These are phyloP conservation scores for Nasonovia ribisnigri DNA, from an alignment of 2,888 invertebrate genomes.

Conservation along the genomic window DNA sequence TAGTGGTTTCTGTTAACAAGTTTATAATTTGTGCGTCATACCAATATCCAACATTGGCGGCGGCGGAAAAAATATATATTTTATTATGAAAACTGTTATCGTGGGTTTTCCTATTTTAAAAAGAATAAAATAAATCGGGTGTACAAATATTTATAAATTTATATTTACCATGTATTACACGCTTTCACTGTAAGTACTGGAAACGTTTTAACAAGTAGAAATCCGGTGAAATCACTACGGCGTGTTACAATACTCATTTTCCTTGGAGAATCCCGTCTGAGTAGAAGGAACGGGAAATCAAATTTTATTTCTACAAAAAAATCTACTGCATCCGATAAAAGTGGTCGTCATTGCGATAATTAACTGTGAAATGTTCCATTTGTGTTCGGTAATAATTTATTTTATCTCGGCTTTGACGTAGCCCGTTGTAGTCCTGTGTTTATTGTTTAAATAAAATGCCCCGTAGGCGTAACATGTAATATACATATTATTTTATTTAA, in stretches of 20 bases:
- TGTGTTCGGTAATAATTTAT: slow-evolving; percentile 14
- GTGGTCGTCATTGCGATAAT: not conserved
- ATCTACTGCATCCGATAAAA: not conserved
- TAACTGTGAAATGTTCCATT: slow-evolving; percentile 5
- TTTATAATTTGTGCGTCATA: not conserved
- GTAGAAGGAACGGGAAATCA: slow-evolving; percentile 35
- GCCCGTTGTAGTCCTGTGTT: not conserved
- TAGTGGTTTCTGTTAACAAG: not conserved
- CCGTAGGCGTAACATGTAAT: not conserved
- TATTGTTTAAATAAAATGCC: slow-evolving; percentile 1
- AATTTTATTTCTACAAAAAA: not conserved
- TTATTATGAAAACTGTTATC: not conserved
- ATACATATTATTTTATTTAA: slow-evolving; percentile 1
- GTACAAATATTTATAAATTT: slow-evolving; percentile 34
- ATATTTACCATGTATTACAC: slow-evolving; percentile 56
- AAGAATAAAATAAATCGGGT: not conserved
- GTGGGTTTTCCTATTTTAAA: slow-evolving; percentile 15
- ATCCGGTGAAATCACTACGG: slow-evolving; percentile 59
- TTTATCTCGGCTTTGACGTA: not conserved
- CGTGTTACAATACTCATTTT: slow-evolving; percentile 41
- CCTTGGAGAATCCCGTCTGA: not conserved
- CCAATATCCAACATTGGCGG: not conserved
- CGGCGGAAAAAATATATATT: not conserved
- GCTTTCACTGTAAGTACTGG: slow-evolving; percentile 53
- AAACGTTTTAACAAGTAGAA: slow-evolving; percentile 56